Percentiles rank a stretch among this genome's conserved stretches.
phyloP scores from a whole-genome alignment of 2,888 invertebrate species.

The Iselma pallidipennis region DNA sequence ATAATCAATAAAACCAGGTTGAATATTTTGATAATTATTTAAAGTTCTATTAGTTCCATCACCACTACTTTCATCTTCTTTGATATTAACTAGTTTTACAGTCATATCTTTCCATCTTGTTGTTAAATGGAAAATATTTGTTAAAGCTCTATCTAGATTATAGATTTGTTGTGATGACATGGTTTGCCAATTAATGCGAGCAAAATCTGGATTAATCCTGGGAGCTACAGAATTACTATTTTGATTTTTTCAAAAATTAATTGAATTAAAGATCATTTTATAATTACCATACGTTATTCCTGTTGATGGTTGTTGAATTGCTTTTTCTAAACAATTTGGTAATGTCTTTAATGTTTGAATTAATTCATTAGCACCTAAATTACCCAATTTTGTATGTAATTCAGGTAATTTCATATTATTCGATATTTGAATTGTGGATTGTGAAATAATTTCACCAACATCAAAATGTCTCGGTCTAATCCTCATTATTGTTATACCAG shows the following conservation, averaged over 20 bases:
- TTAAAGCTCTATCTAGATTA: conserved; percentile 72
- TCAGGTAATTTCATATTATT: conserved; percentile 67
- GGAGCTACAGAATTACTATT: conserved; percentile 67
- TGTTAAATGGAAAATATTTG: conserved; percentile 64
- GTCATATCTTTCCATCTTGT: conserved; percentile 64
- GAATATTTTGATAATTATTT: conserved; percentile 11
- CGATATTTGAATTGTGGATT: conserved; percentile 61
- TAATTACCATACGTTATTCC: conserved; percentile 73
- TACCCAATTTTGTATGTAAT: conserved; percentile 66
- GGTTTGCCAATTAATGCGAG: conserved; percentile 68
- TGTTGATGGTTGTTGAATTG: conserved; percentile 63
- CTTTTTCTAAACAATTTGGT: conserved; percentile 62
- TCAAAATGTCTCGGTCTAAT: conserved; percentile 83
- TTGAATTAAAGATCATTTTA: no score
- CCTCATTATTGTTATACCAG: conserved; percentile 88
- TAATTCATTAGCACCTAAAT: conserved; percentile 70
- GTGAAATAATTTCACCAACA: conserved; percentile 71
- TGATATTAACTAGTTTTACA: conserved; percentile 65
- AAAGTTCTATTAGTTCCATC: background rate
- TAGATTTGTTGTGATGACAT: conserved; percentile 69
- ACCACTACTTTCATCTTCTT: conserved; percentile 30
- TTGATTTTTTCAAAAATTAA: no score
- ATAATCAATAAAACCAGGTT: conserved; percentile 66
- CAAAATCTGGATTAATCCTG: conserved; percentile 66
- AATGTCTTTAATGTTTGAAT: conserved; percentile 65